Evolutionary conservation across 2,888 invertebrate species (phyloP).

Genomic region (Meiosimyza decipiens): DNA sequence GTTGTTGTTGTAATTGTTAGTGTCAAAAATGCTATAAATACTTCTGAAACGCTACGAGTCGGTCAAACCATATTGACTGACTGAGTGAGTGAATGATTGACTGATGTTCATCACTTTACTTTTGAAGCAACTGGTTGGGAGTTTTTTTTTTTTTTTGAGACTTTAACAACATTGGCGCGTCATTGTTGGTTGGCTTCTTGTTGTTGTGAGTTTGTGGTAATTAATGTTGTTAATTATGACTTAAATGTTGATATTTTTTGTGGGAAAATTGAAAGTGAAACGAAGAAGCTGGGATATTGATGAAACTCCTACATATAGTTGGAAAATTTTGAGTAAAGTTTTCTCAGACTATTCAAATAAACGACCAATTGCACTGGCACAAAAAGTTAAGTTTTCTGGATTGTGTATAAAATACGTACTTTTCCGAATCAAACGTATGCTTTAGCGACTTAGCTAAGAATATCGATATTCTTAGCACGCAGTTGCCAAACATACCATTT

Average conservation of each 20-base stretch:
- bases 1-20: neutral
- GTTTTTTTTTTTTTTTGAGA: too few species aligned
- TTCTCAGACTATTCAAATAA: too few species aligned
- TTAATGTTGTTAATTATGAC: constrained; percentile 27
- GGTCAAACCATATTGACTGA: too few species aligned
- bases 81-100: constrained; percentile 2
- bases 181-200: constrained; percentile 13
- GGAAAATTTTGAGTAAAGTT: too few species aligned
- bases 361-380: too few species aligned
- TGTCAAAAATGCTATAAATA: neutral
- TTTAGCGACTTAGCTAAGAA: too few species aligned
- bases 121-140: neutral
- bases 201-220: constrained; percentile 3
- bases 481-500: too few species aligned
- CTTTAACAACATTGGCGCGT: neutral
- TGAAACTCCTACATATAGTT: constrained; percentile 35
- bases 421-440: too few species aligned
- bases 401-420: too few species aligned
- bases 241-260: constrained; percentile 7
- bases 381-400: too few species aligned
- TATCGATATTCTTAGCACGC: too few species aligned
- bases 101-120: constrained; percentile 11
- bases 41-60: too few species aligned
- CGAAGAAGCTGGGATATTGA: constrained; percentile 22
- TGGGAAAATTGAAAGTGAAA: constrained; percentile 18